Percentiles rank a stretch among this genome's conserved stretches.
Evolutionary conservation across 2,113 vertebrate species (phyloP).

Genomic region (Meles meles): DNA sequence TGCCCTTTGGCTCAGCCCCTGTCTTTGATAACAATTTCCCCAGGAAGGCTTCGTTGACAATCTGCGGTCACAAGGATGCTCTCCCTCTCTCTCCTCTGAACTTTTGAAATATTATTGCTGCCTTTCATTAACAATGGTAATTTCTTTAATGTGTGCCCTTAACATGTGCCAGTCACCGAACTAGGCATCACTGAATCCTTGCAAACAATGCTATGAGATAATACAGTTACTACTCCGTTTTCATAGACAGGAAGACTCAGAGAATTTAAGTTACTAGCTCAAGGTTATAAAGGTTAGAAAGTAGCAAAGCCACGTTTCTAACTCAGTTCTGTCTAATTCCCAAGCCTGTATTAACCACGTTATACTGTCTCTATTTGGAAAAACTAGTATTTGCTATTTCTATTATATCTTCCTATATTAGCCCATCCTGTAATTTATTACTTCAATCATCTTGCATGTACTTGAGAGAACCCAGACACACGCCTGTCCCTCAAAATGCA

Average conservation of each 20-base stretch:
- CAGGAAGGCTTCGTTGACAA: neutral
- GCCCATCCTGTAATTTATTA: neutral
- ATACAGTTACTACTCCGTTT: neutral
- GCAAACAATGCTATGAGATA: neutral
- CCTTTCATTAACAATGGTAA: neutral
- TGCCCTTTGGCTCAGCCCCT: neutral
- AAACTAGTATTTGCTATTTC: neutral
- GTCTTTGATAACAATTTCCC: neutral
- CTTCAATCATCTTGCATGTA: neutral
- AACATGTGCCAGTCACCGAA: neutral
- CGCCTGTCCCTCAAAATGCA: neutral
- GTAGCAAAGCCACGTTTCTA: conserved; percentile 5
- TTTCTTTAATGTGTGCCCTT: neutral
- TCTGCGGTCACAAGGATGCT: neutral
- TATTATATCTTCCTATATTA: neutral
- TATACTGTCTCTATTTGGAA: neutral
- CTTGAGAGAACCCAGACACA: neutral
- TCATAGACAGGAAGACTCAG: neutral
- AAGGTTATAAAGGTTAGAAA: conserved; percentile 35
- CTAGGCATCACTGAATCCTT: neutral
- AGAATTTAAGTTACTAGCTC: conserved; percentile 3
- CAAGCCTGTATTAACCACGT: neutral
- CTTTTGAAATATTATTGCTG: neutral
- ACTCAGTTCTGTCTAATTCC: neutral
- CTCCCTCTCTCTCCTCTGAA: neutral